phyloP scores from a whole-genome alignment of 1,140 invertebrate genomes.

The Latrodectus geometricus region DNA sequence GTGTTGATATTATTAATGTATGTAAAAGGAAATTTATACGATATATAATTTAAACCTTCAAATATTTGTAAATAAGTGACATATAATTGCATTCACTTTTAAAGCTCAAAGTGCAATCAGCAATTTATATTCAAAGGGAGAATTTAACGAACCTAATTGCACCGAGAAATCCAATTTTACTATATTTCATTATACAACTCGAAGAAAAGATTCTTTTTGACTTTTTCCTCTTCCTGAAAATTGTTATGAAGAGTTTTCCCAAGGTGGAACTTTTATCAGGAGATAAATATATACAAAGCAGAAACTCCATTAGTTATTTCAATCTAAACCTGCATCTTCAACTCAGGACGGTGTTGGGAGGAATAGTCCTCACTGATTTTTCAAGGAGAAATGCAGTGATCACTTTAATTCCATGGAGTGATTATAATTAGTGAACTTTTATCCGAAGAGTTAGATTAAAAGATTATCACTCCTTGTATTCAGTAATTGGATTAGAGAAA shows the following conservation, averaged over 20 bases:
- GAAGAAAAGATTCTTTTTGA: no score
- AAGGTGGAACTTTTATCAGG: background rate
- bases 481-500: slow-evolving; percentile 8
- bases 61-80: no score
- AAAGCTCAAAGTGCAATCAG: no score
- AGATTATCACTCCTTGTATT: slow-evolving; percentile 14
- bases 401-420: background rate
- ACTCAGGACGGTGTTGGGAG: no score
- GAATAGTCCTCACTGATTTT: background rate
- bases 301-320: background rate
- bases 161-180: no score
- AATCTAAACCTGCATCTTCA: background rate
- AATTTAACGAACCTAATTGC: no score
- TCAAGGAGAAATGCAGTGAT: background rate
- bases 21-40: no score
- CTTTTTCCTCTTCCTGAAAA: background rate
- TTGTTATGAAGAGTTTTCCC: background rate
- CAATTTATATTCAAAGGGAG: no score
- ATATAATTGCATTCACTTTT: no score
- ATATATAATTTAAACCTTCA: no score
- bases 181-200: no score
- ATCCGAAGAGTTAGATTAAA: slow-evolving; percentile 6
- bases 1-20: no score
- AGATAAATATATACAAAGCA: background rate
- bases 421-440: slow-evolving; percentile 18